A percentile compares a stretch with the other conserved stretches of the same genome.
Evolutionary conservation across 2,797 vertebrate genomes (phyloP).

Genomic region (Sebastiscus albofasciatus): DNA sequence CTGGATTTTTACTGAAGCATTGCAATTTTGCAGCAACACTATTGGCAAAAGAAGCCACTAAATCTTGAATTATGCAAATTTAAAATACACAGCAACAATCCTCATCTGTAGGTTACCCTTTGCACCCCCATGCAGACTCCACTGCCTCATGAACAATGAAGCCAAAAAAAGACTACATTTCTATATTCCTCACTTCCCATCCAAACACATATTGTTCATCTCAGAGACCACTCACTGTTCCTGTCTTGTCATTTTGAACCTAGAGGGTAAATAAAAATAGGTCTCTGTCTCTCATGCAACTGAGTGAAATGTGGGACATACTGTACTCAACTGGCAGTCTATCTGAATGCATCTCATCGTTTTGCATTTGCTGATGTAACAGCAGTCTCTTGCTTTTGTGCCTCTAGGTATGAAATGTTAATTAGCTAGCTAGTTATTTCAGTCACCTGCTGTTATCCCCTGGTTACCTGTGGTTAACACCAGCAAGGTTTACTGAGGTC

Average conservation of each 20-base stretch:
- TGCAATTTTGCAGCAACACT: no score
- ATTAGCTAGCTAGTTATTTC: slow-evolving; percentile 34
- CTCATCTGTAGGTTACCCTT: no score
- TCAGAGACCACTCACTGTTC: no score
- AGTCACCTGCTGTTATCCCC: slow-evolving; percentile 1
- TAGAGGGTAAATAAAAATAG: not conserved
- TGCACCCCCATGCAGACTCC: no score
- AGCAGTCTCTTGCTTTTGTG: not conserved
- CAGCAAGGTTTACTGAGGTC: not conserved
- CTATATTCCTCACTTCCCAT: not conserved
- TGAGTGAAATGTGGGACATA: slow-evolving; percentile 40
- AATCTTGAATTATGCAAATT: no score
- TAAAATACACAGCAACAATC: no score
- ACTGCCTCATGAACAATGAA: no score
- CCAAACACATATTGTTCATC: not conserved
- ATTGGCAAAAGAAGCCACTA: no score
- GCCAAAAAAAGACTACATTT: no score
- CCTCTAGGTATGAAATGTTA: not conserved
- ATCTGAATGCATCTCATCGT: not conserved
- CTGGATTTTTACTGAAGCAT: no score
- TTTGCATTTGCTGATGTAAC: not conserved
- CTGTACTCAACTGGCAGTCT: not conserved
- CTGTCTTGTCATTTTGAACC: not conserved
- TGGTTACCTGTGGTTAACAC: not conserved
- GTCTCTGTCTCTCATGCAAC: slow-evolving; percentile 12